These are phyloP conservation scores for Narcine bancroftii DNA, from an alignment of 2,113 vertebrate species.

Conservation along the genomic window DNA sequence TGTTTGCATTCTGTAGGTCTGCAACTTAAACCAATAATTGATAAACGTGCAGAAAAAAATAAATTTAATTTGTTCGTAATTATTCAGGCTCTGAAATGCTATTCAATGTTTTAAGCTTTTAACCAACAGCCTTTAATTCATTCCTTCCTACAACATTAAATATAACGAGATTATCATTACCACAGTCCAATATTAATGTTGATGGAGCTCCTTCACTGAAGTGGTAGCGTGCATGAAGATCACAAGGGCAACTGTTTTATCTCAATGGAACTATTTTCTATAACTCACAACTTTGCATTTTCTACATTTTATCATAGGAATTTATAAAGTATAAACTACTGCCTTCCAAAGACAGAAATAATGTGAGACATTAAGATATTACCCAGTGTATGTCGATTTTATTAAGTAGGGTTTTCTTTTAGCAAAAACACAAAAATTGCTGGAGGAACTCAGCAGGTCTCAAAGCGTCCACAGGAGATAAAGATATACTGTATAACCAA, in stretches of 20 bases:
- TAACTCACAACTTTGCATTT: not conserved
- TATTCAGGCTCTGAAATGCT: not conserved
- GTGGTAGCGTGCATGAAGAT: not conserved
- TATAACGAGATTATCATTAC: constrained; percentile 1
- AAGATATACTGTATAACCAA: too few relatives aligned
- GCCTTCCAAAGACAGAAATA: not conserved
- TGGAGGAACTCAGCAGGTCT: too few relatives aligned
- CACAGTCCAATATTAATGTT: not conserved
- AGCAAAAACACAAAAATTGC: too few relatives aligned
- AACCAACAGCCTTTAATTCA: constrained; percentile 18
- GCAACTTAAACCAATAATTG: constrained; percentile 14
- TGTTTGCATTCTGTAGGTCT: not conserved
- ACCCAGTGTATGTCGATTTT: not conserved
- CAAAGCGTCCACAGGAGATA: too few relatives aligned
- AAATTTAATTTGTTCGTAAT: not conserved
- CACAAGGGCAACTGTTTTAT: not conserved
- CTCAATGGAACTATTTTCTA: not conserved
- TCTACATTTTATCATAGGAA: not conserved
- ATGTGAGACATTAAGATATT: not conserved
- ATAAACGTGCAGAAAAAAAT: constrained; percentile 2
- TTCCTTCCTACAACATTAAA: not conserved
- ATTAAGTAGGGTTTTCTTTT: not conserved
- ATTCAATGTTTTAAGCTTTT: constrained; percentile 23
- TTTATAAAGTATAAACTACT: not conserved
- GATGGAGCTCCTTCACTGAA: constrained; percentile 6